Evolutionary conservation across 2,113 vertebrate genomes (phyloP).

Genomic region (chimpanzee (Pan troglodytes)): DNA sequence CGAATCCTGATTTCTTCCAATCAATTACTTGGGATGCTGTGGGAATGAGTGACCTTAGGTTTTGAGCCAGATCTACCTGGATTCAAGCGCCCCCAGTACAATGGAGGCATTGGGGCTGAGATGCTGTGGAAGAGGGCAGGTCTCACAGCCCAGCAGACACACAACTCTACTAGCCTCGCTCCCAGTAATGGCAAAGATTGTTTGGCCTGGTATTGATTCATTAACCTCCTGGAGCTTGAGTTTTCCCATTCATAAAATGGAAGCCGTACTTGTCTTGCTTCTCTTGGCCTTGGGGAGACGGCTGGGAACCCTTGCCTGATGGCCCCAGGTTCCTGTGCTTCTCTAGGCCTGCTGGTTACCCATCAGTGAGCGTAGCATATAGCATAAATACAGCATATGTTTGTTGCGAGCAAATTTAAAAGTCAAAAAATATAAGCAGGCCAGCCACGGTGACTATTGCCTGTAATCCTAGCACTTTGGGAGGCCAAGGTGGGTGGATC

Average conservation of each 20-base stretch:
- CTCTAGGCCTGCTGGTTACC: neutral
- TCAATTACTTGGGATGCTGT: neutral
- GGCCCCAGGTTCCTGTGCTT: neutral
- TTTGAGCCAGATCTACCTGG: neutral
- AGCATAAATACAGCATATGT: accelerated
- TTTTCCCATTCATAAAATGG: neutral
- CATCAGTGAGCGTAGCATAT: too few relatives aligned
- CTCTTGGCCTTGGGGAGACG: neutral
- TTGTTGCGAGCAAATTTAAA: too few relatives aligned
- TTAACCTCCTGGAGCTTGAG: neutral
- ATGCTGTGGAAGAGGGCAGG: neutral
- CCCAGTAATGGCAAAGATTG: neutral
- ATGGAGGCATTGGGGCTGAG: accelerated
- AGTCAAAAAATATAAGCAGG: too few relatives aligned
- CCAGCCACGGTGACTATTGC: accelerated
- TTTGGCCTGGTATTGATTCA: accelerated
- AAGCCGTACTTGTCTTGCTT: neutral
- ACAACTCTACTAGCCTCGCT: accelerated
- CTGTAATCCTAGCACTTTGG: too few relatives aligned
- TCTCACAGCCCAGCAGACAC: accelerated
- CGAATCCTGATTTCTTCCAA: neutral
- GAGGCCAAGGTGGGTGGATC: too few relatives aligned
- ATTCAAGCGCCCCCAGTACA: neutral
- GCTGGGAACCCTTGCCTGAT: accelerated
- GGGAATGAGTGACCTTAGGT: neutral